Conservation (phyloP, 2,113 vertebrate genomes). For the Panthera tigris region DNA sequence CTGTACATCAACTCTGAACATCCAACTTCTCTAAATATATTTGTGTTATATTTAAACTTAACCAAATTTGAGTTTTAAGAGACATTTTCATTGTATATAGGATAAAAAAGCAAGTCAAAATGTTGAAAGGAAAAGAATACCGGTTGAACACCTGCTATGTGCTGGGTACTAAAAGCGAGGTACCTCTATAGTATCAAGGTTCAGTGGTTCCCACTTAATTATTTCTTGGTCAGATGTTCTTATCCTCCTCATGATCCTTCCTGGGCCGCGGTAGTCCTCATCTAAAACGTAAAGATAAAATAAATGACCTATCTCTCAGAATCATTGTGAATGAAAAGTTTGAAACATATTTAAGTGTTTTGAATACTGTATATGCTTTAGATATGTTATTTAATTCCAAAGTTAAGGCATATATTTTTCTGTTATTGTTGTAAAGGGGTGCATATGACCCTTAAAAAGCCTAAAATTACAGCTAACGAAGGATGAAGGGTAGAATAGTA, state of each 20-base stretch:
- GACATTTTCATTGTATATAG: background rate
- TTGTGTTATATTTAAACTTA: background rate
- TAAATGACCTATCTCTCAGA: background rate
- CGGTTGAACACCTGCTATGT: background rate
- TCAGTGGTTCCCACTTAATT: background rate
- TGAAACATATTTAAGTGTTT: background rate
- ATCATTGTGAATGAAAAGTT: background rate
- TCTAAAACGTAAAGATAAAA: background rate
- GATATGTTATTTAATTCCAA: background rate
- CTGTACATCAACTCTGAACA: background rate
- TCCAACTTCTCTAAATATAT: background rate
- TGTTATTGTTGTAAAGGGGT: background rate
- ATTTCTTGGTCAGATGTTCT: background rate
- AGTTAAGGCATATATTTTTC: background rate
- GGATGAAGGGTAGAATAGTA: background rate
- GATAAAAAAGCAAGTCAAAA: background rate
- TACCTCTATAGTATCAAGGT: background rate
- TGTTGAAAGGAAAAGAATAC: background rate
- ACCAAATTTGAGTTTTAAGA: background rate
- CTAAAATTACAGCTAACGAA: background rate
- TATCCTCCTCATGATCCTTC: background rate
- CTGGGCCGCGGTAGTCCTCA: background rate
- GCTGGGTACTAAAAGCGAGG: accelerated
- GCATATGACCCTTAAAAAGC: background rate
- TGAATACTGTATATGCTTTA: background rate